A percentile compares a stretch with the other conserved stretches of the same genome.
Evolutionary conservation across 2,113 vertebrate species (phyloP).

Genomic region (Meleagris gallopavo): DNA sequence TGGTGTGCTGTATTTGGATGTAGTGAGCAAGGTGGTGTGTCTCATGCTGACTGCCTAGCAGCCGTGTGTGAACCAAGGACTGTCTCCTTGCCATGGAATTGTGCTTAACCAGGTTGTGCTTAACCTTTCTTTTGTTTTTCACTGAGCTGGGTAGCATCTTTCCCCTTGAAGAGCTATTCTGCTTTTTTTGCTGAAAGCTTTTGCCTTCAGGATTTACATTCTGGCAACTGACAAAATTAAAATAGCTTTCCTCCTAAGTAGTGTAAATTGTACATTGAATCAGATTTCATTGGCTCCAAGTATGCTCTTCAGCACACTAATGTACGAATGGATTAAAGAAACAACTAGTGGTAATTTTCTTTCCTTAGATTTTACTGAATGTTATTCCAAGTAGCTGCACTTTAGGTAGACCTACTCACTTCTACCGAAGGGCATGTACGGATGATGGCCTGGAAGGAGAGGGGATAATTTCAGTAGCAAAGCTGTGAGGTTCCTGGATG

Average conservation of each 20-base stretch:
- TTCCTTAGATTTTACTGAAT: conserved; percentile 54
- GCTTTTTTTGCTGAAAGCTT: conserved; percentile 42
- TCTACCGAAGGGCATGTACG: conserved; percentile 51
- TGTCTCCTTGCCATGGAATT: neutral
- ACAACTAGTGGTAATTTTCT: conserved; percentile 62
- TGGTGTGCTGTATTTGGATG: neutral
- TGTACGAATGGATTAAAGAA: conserved; percentile 59
- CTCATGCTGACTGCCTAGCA: neutral
- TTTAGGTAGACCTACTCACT: conserved; percentile 19
- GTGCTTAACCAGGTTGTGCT: neutral
- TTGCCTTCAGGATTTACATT: conserved; percentile 55
- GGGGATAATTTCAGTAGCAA: conserved; percentile 29
- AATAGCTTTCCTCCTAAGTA: conserved; percentile 68
- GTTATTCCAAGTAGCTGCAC: conserved; percentile 19
- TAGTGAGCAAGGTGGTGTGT: neutral
- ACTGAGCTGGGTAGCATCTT: neutral
- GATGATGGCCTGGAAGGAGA: conserved; percentile 36
- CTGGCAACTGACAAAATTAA: conserved; percentile 72
- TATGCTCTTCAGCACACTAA: conserved; percentile 64
- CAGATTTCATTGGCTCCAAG: conserved; percentile 50
- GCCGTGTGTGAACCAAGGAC: neutral
- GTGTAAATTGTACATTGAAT: conserved; percentile 64
- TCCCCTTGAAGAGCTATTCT: conserved; percentile 36
- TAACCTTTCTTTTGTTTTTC: conserved; percentile 21
- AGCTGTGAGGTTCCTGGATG: conserved; percentile 4